Conservation (phyloP, 2,888 invertebrate genomes). For the Limenitis arthemis region DNA sequence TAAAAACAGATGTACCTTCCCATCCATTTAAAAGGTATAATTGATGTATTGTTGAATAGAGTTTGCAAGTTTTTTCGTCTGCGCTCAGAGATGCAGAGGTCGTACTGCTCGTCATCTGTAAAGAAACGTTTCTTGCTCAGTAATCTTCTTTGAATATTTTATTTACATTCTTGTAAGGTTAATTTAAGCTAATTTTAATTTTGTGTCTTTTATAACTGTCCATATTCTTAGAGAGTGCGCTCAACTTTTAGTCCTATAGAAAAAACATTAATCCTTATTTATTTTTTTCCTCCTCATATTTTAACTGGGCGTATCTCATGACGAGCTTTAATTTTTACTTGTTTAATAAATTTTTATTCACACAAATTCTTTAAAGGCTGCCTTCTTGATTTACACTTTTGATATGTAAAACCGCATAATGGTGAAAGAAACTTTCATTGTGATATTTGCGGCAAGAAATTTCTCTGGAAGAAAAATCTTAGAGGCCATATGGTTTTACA, state of each 20-base stretch:
- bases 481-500: constrained; percentile 63
- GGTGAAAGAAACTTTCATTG: constrained; percentile 67
- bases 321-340: no score
- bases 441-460: constrained; percentile 69
- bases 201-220: not conserved
- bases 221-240: not conserved
- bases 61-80: constrained; percentile 55
- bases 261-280: no score
- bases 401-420: constrained; percentile 49
- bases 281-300: no score
- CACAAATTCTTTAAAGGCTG: constrained; percentile 17
- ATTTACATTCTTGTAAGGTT: constrained; percentile 4
- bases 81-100: constrained; percentile 42
- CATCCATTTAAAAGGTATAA: constrained; percentile 62
- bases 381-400: constrained; percentile 26
- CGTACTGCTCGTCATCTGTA: constrained; percentile 55
- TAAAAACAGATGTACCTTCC: constrained; percentile 53
- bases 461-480: constrained; percentile 71
- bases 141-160: constrained; percentile 28
- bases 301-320: no score
- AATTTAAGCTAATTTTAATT: constrained; percentile 1
- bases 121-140: constrained; percentile 52
- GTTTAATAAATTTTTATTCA: not conserved
- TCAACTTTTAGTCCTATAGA: no score
- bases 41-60: constrained; percentile 55